Evolutionary conservation across 2,888 invertebrate species (phyloP).

Genomic region (Myopa testacea): DNA sequence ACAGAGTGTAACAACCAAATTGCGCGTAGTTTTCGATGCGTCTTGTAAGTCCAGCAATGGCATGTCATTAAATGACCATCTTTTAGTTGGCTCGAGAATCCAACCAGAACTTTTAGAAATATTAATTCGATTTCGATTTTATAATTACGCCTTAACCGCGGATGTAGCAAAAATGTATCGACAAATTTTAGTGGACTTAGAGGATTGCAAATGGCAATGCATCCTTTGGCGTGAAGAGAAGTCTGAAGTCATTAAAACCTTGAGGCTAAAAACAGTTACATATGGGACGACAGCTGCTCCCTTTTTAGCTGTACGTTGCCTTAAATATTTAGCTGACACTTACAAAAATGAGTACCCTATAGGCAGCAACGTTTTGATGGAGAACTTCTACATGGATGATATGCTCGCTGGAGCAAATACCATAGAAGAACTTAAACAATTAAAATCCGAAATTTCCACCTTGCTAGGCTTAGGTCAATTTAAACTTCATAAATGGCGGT

Average conservation of each 20-base stretch:
- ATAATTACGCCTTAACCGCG: too few species aligned
- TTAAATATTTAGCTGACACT: slow-evolving; percentile 24
- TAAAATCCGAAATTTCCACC: too few species aligned
- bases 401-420: too few species aligned
- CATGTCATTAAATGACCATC: too few species aligned
- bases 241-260: not conserved
- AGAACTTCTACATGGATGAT: too few species aligned
- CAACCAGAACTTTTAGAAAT: too few species aligned
- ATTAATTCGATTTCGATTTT: too few species aligned
- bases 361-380: not conserved
- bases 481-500: not conserved
- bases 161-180: too few species aligned
- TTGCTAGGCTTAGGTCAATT: not conserved
- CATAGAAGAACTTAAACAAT: not conserved
- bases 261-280: slow-evolving; percentile 17
- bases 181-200: slow-evolving; percentile 9
- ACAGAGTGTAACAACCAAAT: slow-evolving; percentile 29
- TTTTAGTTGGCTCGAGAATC: too few species aligned
- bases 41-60: too few species aligned
- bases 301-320: slow-evolving; percentile 24
- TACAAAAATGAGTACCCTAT: slow-evolving; percentile 1
- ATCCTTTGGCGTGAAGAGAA: slow-evolving; percentile 20
- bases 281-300: slow-evolving; percentile 24
- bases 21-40: too few species aligned
- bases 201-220: slow-evolving; percentile 32